phyloP scores from a whole-genome alignment of 2,797 vertebrate species.

The Channa striata region DNA sequence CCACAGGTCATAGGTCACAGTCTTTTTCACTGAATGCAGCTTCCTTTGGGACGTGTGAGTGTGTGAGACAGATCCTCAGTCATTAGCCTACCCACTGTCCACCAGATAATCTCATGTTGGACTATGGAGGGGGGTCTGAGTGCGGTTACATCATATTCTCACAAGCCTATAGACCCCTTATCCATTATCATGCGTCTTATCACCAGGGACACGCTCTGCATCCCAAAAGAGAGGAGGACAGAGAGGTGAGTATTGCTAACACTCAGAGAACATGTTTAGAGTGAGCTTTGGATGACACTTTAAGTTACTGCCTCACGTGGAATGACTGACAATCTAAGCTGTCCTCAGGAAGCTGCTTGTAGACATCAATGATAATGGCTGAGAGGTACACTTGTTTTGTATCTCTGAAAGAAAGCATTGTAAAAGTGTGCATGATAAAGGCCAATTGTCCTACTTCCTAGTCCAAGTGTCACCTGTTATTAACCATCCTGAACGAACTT shows the following conservation, averaged over 20 bases:
- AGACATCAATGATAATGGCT: slow-evolving; percentile 27
- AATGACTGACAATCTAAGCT: slow-evolving; percentile 55
- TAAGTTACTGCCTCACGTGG: slow-evolving; percentile 57
- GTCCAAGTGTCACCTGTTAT: slow-evolving; percentile 68
- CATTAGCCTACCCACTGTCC: slow-evolving; percentile 70
- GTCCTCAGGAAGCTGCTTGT: slow-evolving; percentile 38
- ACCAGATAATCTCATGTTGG: slow-evolving; percentile 71
- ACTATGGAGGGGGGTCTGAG: slow-evolving; percentile 50
- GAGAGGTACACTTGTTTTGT: slow-evolving; percentile 38
- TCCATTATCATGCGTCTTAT: slow-evolving; percentile 74
- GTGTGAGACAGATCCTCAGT: slow-evolving; percentile 73
- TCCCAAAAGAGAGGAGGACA: slow-evolving; percentile 46
- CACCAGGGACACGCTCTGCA: slow-evolving; percentile 41
- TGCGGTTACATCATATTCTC: slow-evolving; percentile 73
- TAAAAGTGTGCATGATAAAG: slow-evolving; percentile 28
- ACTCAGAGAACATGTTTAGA: slow-evolving; percentile 69
- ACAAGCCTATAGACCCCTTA: slow-evolving; percentile 49
- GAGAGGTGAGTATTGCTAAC: slow-evolving; percentile 55
- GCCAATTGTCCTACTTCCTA: slow-evolving; percentile 57
- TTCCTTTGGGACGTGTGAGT: slow-evolving; percentile 78
- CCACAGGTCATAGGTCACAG: slow-evolving; percentile 76
- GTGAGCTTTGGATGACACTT: slow-evolving; percentile 71
- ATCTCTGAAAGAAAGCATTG: slow-evolving; percentile 34
- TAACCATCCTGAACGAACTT: slow-evolving; percentile 41
- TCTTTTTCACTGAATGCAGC: slow-evolving; percentile 72